Conservation (phyloP, 2,797 vertebrate genomes). For the Falco concolor region DNA sequence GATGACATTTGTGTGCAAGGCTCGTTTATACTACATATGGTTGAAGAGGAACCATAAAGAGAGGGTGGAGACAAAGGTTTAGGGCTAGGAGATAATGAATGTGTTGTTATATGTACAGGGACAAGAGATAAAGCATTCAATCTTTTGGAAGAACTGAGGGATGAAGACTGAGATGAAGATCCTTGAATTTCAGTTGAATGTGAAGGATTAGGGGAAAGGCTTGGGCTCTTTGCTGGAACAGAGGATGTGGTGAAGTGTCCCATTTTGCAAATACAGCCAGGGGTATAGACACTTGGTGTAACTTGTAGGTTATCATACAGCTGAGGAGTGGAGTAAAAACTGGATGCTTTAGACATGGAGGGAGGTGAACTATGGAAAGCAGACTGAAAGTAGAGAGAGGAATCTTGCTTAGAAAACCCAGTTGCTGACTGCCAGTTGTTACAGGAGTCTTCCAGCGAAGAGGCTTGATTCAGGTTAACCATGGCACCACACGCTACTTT, state of each 20-base stretch:
- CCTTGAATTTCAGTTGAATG: constrained; percentile 6
- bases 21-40: constrained; percentile 75
- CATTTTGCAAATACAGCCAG: constrained; percentile 14
- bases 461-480: constrained; percentile 53
- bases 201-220: background rate
- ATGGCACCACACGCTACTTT: constrained; percentile 44
- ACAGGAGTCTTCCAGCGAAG: constrained; percentile 67
- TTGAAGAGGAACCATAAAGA: constrained; percentile 75
- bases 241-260: background rate
- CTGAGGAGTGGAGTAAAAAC: constrained; percentile 16
- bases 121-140: constrained; percentile 77
- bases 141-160: constrained; percentile 73
- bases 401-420: constrained; percentile 63
- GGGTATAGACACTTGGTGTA: background rate
- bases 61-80: constrained; percentile 78
- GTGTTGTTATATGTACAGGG: constrained; percentile 78
- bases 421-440: constrained; percentile 60
- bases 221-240: background rate
- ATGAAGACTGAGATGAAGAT: constrained; percentile 26
- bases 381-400: constrained; percentile 63
- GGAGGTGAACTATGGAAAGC: constrained; percentile 14
- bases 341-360: constrained; percentile 24
- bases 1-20: constrained; percentile 68
- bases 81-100: constrained; percentile 83
- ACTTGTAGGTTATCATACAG: background rate